phyloP scores from a whole-genome alignment of 2,888 invertebrate genomes.

The Lepidocyrtinus sp. region DNA sequence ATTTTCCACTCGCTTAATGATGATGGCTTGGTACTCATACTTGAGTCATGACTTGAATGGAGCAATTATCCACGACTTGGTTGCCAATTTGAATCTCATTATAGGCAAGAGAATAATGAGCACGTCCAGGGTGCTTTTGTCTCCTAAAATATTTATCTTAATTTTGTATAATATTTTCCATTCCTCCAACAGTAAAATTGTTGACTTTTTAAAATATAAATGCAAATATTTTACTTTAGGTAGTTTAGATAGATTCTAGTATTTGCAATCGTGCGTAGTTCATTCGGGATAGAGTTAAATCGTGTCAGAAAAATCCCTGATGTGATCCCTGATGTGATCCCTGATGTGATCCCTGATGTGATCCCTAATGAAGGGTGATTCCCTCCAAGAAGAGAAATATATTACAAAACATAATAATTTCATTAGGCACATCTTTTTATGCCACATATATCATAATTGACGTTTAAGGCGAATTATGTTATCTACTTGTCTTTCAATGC shows the following conservation, averaged over 20 bases:
- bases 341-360: background rate
- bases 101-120: too few relatives aligned
- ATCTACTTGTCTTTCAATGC: background rate
- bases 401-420: constrained; percentile 17
- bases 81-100: too few relatives aligned
- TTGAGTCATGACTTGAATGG: background rate
- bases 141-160: background rate
- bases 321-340: constrained; percentile 17
- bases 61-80: constrained; percentile 22
- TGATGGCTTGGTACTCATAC: too few relatives aligned
- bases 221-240: background rate
- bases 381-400: background rate
- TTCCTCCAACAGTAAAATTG: too few relatives aligned
- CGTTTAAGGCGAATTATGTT: background rate
- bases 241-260: background rate
- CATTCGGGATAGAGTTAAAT: too few relatives aligned
- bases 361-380: background rate
- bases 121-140: too few relatives aligned
- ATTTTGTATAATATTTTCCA: background rate
- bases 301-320: constrained; percentile 41
- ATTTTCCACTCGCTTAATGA: background rate
- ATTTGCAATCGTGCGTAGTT: constrained; percentile 1
- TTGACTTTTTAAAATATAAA: too few relatives aligned
- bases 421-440: background rate
- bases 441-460: background rate